Evolutionary conservation across 2,113 vertebrate species (phyloP).

Genomic region (Lonchura striata): DNA sequence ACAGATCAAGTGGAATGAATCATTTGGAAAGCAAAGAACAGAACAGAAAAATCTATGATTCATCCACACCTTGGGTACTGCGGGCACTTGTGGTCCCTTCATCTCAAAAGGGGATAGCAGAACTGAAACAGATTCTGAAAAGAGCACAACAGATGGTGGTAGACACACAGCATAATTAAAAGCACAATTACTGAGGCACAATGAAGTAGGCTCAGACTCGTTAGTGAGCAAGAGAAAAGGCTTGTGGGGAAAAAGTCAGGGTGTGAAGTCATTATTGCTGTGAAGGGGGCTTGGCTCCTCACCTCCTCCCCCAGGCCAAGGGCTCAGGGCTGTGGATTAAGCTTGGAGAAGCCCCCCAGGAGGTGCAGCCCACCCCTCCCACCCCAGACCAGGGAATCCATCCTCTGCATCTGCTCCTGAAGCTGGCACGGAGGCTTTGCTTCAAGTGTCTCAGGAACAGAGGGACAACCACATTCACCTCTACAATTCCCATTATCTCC

Average conservation of each 20-base stretch:
- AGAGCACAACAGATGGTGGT: slow-evolving; percentile 61
- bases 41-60: slow-evolving; percentile 54
- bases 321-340: neutral
- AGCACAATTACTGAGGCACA: slow-evolving; percentile 42
- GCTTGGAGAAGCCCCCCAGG: neutral
- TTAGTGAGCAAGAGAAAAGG: slow-evolving; percentile 30
- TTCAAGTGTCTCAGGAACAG: neutral
- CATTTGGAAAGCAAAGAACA: slow-evolving; percentile 26
- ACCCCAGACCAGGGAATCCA: neutral
- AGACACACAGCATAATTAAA: slow-evolving; percentile 51
- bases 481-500: neutral
- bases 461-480: neutral
- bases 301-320: neutral
- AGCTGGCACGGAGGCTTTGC: neutral
- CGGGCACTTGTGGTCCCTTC: slow-evolving; percentile 28
- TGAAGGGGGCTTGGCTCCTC: neutral
- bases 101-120: slow-evolving; percentile 52
- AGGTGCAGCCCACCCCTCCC: neutral
- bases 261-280: neutral
- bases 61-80: slow-evolving; percentile 49
- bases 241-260: neutral
- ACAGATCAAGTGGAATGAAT: slow-evolving; percentile 55
- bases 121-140: slow-evolving; percentile 51
- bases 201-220: slow-evolving; percentile 16
- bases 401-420: neutral